Base-by-base conservation (phyloP, 2,888 invertebrate genomes). In the Oscheius sp. region DNA sequence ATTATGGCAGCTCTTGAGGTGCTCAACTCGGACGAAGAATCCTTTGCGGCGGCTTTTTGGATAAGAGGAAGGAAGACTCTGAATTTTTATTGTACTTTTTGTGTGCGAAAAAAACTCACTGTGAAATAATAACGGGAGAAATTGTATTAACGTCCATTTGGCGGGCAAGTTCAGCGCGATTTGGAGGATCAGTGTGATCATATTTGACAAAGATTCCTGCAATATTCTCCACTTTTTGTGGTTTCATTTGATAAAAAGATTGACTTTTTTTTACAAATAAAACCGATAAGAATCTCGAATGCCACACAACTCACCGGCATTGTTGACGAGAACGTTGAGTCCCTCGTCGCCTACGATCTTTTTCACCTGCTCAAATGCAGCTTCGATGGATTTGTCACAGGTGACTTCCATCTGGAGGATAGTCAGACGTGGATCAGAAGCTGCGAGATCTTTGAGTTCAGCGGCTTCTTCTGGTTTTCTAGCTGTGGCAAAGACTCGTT, bases 61-160 rank as follows among this genome's bases (percentile, higher is more conserved):
- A 77, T 70, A 3, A 77, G 58, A 17, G 75, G 75, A 2, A 75
- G 68, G 10, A 75, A 45, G 15, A 68, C 65, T 61, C 65, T 33
- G 20, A n/a, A n/a, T 8, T 37, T 37, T 15, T 37, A 15, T 37
- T 15, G 15, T 37, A 10, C 37, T 10, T 37, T 37, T 37, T 37
- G 8, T 37, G 8, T 15, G 15, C 37, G 37, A 37, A 37, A 37
- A 37, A 37, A 37, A 37, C 8, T 55, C 29, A 69, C 66, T 70
- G 58, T 27, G 73, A 70, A 8, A 76, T 27, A 20, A 76, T 20
- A 0, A 73, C 64, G 2, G 71, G 65, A 25, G 68, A 63, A 34
- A 72, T 48, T 0, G 92, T 91, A 87, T 95, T 95, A 1, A 92
- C 90, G 5, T 90, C 89, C 75, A 92, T 91, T 69, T 91, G 90